Base-by-base conservation (phyloP, 2,888 invertebrate species). In the Coecobrya sp. region DNA sequence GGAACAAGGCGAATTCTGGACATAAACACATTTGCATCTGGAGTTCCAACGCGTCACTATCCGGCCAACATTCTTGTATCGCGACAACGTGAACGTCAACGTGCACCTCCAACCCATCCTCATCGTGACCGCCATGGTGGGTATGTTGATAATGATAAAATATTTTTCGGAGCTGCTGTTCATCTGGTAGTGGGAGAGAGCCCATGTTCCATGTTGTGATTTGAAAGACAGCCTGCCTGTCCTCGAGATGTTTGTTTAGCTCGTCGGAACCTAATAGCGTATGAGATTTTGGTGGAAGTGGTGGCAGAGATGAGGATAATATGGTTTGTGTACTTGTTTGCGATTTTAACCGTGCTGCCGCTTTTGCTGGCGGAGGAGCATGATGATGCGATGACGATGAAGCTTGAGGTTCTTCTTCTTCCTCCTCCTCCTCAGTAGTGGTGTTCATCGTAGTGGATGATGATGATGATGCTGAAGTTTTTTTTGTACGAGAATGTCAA, bases 151-250 rank as follows among this genome's bases (percentile, higher is more conserved):
- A 42, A 82, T 94, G 93, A 68, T 91, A 92, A 87, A 95, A 95
- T 42, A 95, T 91, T 89, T 94, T 94, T 10, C 94, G 89, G 13
- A 95, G 92, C 30, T 94, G 93, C 55, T 93, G 86, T 52, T 95
- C 94, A 86, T 91, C 93, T 22, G 93, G 94, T 70, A 93, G 94
- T 95, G 96, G 96, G 93, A 98, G 98, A 97, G 99, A 98, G 49
- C 98, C 99, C 98, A 99, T 99, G 95, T 99, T 99, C 99, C 99
- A 99, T 30, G 98, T 98, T 7, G 98, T 99, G 89, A 99, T 97
- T 96, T 98, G 99, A 95, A 99, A 97, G 94, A 97, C 97, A 0
- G 99, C 97, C 96, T 98, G 86, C 36, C 92, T 93, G 10, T 92
- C 92, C n/a, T 98, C 98, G 95, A 99, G 97, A 70, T 98, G 97